Evolutionary conservation across 2,888 invertebrate genomes (phyloP).

Genomic region (Gnatocerus cornutus): DNA sequence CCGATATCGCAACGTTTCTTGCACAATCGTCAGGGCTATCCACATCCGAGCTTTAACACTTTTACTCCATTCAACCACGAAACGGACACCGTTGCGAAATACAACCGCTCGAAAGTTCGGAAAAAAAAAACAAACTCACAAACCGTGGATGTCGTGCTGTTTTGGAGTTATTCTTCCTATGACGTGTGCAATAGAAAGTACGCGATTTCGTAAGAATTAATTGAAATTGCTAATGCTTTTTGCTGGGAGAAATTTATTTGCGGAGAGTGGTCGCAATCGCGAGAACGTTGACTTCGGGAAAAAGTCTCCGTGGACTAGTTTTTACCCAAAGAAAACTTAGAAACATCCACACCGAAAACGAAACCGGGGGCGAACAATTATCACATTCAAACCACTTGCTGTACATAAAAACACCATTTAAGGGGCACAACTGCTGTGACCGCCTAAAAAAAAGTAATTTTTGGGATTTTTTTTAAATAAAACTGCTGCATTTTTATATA

Average conservation of each 20-base stretch:
- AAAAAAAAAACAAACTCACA: constrained; percentile 20
- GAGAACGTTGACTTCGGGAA: constrained; percentile 43
- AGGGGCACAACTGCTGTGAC: too few species aligned
- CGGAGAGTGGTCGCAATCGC: constrained; percentile 18
- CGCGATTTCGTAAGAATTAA: constrained; percentile 55
- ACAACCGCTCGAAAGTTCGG: background rate
- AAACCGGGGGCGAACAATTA: background rate
- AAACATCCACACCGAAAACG: constrained; percentile 12
- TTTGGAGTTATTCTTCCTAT: constrained; percentile 37
- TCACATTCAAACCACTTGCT: background rate
- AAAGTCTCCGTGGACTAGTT: background rate
- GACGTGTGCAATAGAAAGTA: constrained; percentile 53
- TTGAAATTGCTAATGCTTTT: constrained; percentile 51
- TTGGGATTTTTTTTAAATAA: too few species aligned
- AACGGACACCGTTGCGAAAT: constrained; percentile 44
- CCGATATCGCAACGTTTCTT: constrained; percentile 59
- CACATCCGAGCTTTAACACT: constrained; percentile 57
- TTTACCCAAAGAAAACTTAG: constrained; percentile 3
- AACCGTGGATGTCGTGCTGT: constrained; percentile 32
- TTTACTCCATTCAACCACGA: constrained; percentile 61
- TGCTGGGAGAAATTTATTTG: constrained; percentile 45
- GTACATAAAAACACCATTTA: background rate
- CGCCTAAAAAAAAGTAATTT: too few species aligned
- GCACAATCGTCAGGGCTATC: constrained; percentile 68
- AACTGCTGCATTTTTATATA: too few species aligned